phyloP scores from a whole-genome alignment of 2,797 vertebrate genomes.

The Malurus leucopterus region DNA sequence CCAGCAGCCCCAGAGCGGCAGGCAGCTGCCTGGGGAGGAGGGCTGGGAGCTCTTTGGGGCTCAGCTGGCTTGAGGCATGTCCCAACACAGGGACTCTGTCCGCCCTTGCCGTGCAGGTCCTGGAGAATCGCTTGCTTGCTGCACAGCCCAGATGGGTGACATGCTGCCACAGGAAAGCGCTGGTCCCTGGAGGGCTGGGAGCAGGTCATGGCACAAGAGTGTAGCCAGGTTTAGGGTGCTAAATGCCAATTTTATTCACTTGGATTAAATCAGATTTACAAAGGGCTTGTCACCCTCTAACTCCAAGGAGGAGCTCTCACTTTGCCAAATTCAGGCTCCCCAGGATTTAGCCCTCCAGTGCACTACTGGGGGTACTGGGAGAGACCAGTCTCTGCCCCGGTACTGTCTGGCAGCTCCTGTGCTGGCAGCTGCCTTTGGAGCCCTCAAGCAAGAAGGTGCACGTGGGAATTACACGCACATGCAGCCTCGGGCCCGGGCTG shows the following conservation, averaged over 20 bases:
- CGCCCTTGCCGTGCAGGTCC: fast-evolving
- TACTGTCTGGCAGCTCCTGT: neutral
- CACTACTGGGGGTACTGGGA: no score
- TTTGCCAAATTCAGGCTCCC: neutral
- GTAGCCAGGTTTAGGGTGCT: neutral
- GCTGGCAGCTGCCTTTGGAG: neutral
- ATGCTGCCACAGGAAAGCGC: neutral
- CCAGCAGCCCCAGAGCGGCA: neutral
- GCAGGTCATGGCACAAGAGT: neutral
- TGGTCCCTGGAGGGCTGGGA: neutral
- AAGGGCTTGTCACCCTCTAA: neutral
- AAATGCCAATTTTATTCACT: neutral
- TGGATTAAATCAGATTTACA: neutral
- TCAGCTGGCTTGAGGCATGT: neutral
- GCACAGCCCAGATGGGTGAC: fast-evolving
- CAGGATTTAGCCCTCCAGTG: neutral
- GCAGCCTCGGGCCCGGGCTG: fast-evolving
- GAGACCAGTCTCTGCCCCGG: neutral
- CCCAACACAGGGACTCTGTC: neutral
- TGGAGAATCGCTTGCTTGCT: neutral
- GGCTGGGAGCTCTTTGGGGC: neutral
- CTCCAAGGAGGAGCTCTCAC: neutral
- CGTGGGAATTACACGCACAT: neutral
- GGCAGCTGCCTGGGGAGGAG: neutral
- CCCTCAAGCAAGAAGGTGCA: neutral